A percentile compares a stretch with the other conserved stretches of the same genome.
Evolutionary conservation across 2,888 invertebrate species (phyloP).

Genomic region (Orgyia antiqua): DNA sequence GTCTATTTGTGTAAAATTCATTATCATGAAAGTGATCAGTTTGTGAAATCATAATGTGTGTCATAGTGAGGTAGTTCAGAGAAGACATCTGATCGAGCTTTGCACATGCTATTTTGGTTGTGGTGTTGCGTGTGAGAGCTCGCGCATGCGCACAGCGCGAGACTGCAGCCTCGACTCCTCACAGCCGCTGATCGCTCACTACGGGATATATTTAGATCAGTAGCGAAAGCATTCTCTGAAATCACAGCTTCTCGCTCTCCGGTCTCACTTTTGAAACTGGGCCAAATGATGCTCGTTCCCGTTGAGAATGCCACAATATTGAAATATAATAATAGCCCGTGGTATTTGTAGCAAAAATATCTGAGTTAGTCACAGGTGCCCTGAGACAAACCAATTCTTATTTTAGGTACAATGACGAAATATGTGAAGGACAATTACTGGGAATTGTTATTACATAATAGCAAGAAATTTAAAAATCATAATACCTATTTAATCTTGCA

Average conservation of each 20-base stretch:
- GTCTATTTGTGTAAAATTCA: conserved; percentile 34
- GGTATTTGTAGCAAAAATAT: conserved; percentile 69
- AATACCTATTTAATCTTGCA: no score
- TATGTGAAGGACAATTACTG: conserved; percentile 55
- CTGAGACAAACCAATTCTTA: conserved; percentile 56
- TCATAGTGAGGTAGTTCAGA: conserved; percentile 13
- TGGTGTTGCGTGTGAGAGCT: conserved; percentile 30
- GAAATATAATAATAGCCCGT: conserved; percentile 72
- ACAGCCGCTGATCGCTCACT: conserved; percentile 27
- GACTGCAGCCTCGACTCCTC: conserved; percentile 26
- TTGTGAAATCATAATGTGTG: conserved; percentile 10
- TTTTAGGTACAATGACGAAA: conserved; percentile 63
- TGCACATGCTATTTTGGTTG: conserved; percentile 51
- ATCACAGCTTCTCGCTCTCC: conserved; percentile 69
- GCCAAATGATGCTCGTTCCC: conserved; percentile 72
- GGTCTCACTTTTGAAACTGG: conserved; percentile 76
- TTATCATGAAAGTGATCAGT: conserved; percentile 25
- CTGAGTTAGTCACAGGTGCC: conserved; percentile 63
- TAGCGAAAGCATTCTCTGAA: conserved; percentile 71
- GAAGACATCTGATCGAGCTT: conserved; percentile 31
- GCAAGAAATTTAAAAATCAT: no score
- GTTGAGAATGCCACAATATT: conserved; percentile 75
- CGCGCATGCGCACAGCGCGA: conserved; percentile 24
- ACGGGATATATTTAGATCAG: conserved; percentile 63
- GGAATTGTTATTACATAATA: conserved; percentile 37